Base-by-base conservation (phyloP, 2,113 vertebrate genomes). In the Ceyx cyanopectus region DNA sequence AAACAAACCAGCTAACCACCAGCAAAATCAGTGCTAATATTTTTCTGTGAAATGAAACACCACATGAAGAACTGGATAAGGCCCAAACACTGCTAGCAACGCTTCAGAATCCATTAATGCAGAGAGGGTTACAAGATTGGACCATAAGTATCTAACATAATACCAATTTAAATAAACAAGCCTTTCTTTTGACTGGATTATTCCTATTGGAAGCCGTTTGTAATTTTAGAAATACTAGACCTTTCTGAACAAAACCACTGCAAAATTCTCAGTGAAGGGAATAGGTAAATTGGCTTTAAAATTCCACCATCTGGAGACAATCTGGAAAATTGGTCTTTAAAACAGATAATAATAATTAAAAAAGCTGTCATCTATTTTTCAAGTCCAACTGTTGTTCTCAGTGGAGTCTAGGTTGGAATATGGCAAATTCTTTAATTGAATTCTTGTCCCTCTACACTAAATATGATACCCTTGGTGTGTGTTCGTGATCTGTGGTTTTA, bases 211-310 rank as follows among this genome's bases (percentile, higher is more conserved):
- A 92, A 81, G 61, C 18, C 27, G 43, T 78, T 78, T 57, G 40
- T 72, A 67, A 58, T 77, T 93, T 89, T n/a, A 76, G 12, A 70
- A 76, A 83, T 60, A 61, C 41, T 53, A 85, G 50, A 62, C 37
- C 23, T 84, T 92, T 88, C 57, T 90, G 53, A 72, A 40, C 54
- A 73, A 94, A 87, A 63, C 43, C 74, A 68, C 72, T 77, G 48
- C 83, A 91, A 63, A 74, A 56, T 62, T 61, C 73, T 94, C 69
- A 95, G 85, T 53, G 67, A 95, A 82, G 85, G 43, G 62, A 92
- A 82, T 56, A 96, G 92, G 91, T 93, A 90, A 90, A 91, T 66
- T 96, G 29, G 72, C 78, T 94, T 89, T 93, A 94, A 96, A 96
- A 94, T 85, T 81, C 66, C 17, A 92, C 87, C 91, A 93, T 92